Conservation (phyloP, 2,113 vertebrate genomes). For the Pseudolaguvia tuberculata region DNA sequence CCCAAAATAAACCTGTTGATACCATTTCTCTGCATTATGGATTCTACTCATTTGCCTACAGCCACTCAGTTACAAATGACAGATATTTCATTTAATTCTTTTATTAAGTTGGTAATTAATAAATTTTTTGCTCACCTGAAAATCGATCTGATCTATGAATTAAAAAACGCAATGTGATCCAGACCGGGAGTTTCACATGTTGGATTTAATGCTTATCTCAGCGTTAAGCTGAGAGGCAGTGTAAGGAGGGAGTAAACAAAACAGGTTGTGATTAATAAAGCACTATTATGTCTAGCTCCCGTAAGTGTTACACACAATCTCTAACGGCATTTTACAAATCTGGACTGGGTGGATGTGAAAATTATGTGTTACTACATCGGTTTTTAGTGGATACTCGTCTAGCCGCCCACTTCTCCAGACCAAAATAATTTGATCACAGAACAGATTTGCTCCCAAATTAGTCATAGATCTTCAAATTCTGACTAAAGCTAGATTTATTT, state of each 20-base stretch:
- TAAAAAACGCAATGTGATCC: no score
- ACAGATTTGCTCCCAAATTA: slow-evolving; percentile 31
- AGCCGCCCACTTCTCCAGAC: slow-evolving; percentile 37
- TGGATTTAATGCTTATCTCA: not conserved
- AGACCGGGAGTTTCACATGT: no score
- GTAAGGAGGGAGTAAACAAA: slow-evolving; percentile 32
- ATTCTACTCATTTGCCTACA: no score
- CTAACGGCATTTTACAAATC: slow-evolving; percentile 41
- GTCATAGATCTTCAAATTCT: not conserved
- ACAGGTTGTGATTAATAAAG: slow-evolving; percentile 37
- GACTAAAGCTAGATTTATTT: not conserved
- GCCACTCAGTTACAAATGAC: no score
- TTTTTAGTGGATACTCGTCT: slow-evolving; percentile 34
- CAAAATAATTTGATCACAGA: slow-evolving; percentile 31
- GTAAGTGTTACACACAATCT: slow-evolving; percentile 42
- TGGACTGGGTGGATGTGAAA: slow-evolving; percentile 43
- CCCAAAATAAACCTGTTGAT: no score
- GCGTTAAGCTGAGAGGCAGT: slow-evolving; percentile 16
- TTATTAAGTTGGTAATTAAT: no score
- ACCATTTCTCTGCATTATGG: no score
- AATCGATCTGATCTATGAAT: no score
- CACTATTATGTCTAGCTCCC: slow-evolving; percentile 37
- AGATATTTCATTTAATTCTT: no score
- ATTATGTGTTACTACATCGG: slow-evolving; percentile 47
- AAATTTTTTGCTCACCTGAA: no score